Percentiles rank a stretch among this genome's conserved stretches.
Conservation (phyloP, 2,888 invertebrate genomes). For the Zootermopsis nevadensis region DNA sequence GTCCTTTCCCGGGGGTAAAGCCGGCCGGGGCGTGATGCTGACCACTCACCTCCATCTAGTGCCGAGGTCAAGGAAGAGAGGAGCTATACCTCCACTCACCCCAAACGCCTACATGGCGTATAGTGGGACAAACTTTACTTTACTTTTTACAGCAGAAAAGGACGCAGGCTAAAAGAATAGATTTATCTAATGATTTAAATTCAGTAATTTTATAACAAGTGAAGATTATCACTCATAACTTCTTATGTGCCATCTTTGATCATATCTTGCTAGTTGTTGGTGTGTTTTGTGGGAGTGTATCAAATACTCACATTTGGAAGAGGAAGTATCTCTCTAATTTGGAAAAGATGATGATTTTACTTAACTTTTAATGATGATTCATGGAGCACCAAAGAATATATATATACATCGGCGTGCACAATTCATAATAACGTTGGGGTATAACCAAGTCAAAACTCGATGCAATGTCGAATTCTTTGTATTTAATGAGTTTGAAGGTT, state of each 20-base stretch:
- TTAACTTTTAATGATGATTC: conserved; percentile 9
- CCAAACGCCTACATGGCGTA: no score
- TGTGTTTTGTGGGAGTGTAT: neutral
- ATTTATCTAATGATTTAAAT: neutral
- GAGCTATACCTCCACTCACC: no score
- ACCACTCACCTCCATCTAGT: no score
- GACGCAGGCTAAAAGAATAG: no score
- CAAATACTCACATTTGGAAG: neutral
- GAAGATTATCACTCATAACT: no score
- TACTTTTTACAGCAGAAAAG: no score
- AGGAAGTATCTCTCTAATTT: neutral
- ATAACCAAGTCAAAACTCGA: neutral
- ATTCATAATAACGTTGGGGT: neutral
- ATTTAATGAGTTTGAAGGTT: conserved; percentile 35
- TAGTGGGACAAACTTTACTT: no score
- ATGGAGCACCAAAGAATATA: neutral
- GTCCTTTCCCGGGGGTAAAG: no score
- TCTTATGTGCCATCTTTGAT: neutral
- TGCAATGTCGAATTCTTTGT: neutral
- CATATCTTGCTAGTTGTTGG: neutral
- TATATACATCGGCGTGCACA: neutral
- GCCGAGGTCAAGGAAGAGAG: no score
- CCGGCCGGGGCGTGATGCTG: no score
- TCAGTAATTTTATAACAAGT: neutral
- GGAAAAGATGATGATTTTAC: neutral